phyloP scores from a whole-genome alignment of 2,888 invertebrate genomes.

The Lottia scabra region DNA sequence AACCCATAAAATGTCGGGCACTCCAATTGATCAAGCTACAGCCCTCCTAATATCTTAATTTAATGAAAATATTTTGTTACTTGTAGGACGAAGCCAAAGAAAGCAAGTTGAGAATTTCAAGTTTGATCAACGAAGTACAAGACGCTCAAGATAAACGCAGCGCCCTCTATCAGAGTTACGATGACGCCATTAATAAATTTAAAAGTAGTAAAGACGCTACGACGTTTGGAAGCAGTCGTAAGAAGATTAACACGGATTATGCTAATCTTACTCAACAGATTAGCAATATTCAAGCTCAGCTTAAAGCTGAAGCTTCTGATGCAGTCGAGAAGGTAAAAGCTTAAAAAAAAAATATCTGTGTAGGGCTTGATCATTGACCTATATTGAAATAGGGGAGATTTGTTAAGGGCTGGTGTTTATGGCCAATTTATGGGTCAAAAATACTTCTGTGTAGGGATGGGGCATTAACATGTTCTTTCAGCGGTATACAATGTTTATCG shows the following conservation, averaged over 20 bases:
- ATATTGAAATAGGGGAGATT: too few relatives aligned
- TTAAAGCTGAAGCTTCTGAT: constrained; percentile 76
- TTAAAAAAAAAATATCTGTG: too few relatives aligned
- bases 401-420: too few relatives aligned
- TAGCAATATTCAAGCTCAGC: constrained; percentile 71
- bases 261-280: constrained; percentile 74
- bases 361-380: too few relatives aligned
- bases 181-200: constrained; percentile 75
- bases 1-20: too few relatives aligned
- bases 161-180: constrained; percentile 75
- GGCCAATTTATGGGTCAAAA: too few relatives aligned
- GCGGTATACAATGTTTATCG: too few relatives aligned
- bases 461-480: too few relatives aligned
- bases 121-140: constrained; percentile 73
- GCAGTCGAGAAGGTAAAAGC: constrained; percentile 73
- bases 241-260: constrained; percentile 75
- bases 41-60: background rate
- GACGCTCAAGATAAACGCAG: constrained; percentile 75
- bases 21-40: background rate
- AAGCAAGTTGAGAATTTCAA: constrained; percentile 70
- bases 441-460: too few relatives aligned
- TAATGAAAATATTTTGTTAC: background rate
- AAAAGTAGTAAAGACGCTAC: constrained; percentile 75
- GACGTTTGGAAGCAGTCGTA: constrained; percentile 70
- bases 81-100: constrained; percentile 73